phyloP scores from a whole-genome alignment of 2,113 vertebrate species.

The Cercocebus atys region DNA sequence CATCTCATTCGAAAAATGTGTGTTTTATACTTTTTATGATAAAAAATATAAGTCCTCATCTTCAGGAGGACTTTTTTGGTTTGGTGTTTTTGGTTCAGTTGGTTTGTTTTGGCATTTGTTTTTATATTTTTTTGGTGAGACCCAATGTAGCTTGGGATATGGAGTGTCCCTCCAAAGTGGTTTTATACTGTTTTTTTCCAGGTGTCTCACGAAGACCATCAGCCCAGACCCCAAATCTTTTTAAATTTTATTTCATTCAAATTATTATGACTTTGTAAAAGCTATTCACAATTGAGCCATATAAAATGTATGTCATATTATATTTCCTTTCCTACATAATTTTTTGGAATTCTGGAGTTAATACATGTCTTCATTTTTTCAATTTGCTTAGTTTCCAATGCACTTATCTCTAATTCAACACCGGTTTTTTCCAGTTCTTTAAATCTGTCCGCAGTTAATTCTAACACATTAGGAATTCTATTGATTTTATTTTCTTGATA shows the following conservation, averaged over 20 bases:
- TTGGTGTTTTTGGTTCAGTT: background rate
- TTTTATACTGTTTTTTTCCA: background rate
- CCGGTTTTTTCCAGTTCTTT: background rate
- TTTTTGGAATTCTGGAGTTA: background rate
- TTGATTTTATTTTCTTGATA: background rate
- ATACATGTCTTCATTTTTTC: background rate
- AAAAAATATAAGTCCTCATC: background rate
- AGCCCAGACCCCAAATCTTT: background rate
- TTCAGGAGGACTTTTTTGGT: constrained; percentile 15
- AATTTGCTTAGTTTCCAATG: constrained; percentile 9
- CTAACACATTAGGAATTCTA: constrained; percentile 26
- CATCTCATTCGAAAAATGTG: background rate
- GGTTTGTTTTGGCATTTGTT: background rate
- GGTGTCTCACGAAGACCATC: background rate
- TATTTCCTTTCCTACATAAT: background rate
- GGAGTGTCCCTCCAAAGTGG: background rate
- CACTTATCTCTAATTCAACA: background rate
- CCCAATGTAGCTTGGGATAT: background rate
- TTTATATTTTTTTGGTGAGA: background rate
- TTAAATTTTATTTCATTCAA: background rate
- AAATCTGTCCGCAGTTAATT: constrained; percentile 10
- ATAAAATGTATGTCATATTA: background rate
- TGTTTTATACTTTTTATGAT: background rate
- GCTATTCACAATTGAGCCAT: background rate
- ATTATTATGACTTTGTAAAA: constrained; percentile 22